These are phyloP conservation scores for Metacarcinus magister DNA, from an alignment of 2,888 invertebrate genomes.

Conservation along the genomic window DNA sequence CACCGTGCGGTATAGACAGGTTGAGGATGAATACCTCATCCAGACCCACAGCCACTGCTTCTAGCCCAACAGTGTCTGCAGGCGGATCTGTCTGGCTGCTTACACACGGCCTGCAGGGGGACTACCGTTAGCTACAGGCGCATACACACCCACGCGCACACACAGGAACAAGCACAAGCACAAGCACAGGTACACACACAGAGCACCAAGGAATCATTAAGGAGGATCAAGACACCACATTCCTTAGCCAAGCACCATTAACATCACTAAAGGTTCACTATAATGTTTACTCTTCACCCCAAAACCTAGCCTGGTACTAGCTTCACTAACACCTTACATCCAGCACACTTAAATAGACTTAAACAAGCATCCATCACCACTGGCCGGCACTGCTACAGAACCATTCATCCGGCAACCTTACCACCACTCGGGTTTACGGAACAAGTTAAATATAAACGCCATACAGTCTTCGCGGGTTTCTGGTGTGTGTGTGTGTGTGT, in stretches of 20 bases:
- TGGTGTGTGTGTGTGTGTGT: too few species aligned
- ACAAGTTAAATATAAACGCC: too few species aligned
- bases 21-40: conserved; percentile 74
- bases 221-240: neutral
- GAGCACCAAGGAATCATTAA: neutral
- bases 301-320: neutral
- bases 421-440: too few species aligned
- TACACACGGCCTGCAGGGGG: conserved; percentile 67
- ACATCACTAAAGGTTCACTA: neutral
- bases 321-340: too few species aligned
- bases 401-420: too few species aligned
- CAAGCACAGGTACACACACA: neutral
- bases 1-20: conserved; percentile 68
- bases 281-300: neutral
- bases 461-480: too few species aligned
- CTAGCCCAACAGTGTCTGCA: conserved; percentile 55
- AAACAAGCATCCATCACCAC: too few species aligned
- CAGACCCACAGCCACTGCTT: conserved; percentile 64
- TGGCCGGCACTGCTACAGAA: too few species aligned
- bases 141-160: neutral
- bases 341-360: too few species aligned
- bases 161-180: neutral
- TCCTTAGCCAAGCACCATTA: neutral
- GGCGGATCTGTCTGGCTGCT: neutral
- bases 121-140: conserved; percentile 63